Base-by-base conservation (phyloP, 2,888 invertebrate species). In the Gryllus longicercus region DNA sequence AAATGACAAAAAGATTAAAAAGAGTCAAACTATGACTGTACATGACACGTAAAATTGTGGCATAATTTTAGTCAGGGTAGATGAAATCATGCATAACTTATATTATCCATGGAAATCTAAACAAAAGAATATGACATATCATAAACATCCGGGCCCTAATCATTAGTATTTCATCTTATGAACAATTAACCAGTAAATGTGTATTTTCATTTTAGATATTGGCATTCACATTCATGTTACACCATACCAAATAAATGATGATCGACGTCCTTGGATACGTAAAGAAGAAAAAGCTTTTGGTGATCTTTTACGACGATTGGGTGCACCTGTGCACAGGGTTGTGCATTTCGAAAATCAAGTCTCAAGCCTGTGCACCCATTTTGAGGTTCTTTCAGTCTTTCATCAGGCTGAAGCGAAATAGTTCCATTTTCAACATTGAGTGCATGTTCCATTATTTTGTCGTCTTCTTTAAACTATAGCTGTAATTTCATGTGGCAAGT, bases 161-260 rank as follows among this genome's bases (percentile, higher is more conserved):
- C 38, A 38, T 38, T 38, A 38, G 38, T 38, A 38, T 38, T 38
- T 38, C 5, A 38, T 38, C 38, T 38, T 38, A 38, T 8, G 8
- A 38, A 38, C 5, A 8, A 38, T 8, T 38, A 8, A 0, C 8
- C 38, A 38, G 38, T 38, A 8, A 38, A 38, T 74, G 74, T 51
- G 8, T 38, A 38, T 38, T 38, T 38, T 38, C 8, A 8, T 82
- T 83, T 63, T 81, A 94, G 94, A 90, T 79, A 91, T 95, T 84
- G 89, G 91, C 83, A 89, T 95, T 79, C 91, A 91, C 85, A 90
- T 96, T 74, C 95, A 96, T 87, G 94, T 97, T 80, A 95, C 96
- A 75, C 96, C 96, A n/a, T 96, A 96, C 88, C 96, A 97, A 88
- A 92, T 96, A 80, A 89, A 91, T 83, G 96, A 96, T 86, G 91